A percentile compares a stretch with the other conserved stretches of the same genome.
These are phyloP conservation scores for Eupelmus urozonus DNA, from an alignment of 2,888 invertebrate genomes.

Conservation along the genomic window DNA sequence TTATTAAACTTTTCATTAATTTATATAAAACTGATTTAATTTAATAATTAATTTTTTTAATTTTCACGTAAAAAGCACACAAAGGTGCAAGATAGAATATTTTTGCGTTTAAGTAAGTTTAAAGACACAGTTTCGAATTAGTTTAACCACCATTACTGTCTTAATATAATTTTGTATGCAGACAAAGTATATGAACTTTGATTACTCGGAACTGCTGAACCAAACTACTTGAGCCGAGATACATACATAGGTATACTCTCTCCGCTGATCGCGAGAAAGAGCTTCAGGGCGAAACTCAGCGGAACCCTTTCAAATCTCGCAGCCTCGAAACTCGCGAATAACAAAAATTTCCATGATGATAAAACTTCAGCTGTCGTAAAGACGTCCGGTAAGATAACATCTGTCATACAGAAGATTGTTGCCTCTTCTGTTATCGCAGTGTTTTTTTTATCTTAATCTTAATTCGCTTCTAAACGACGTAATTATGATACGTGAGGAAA, in stretches of 20 bases:
- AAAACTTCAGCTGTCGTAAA: no score
- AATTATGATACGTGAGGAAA: slow-evolving; percentile 6
- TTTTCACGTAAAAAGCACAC: no score
- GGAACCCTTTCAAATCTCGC: slow-evolving; percentile 29
- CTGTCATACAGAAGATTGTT: no score
- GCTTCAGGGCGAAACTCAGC: not conserved
- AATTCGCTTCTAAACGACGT: slow-evolving; percentile 27
- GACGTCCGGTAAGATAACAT: not conserved
- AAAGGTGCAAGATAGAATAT: no score
- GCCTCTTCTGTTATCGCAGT: not conserved
- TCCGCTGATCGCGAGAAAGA: slow-evolving; percentile 3
- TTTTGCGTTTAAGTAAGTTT: no score
- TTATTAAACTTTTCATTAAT: no score
- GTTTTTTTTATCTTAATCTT: not conserved
- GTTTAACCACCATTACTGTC: no score
- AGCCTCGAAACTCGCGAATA: slow-evolving; percentile 25
- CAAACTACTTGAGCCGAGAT: slow-evolving; percentile 20
- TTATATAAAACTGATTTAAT: no score
- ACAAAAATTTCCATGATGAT: slow-evolving; percentile 17
- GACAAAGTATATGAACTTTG: slow-evolving; percentile 55
- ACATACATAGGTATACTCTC: no score
- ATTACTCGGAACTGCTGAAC: slow-evolving; percentile 30
- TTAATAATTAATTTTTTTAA: no score
- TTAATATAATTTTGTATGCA: slow-evolving; percentile 46
- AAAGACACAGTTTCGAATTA: not conserved